Conservation (phyloP, 2,888 invertebrate species). For the Drosophila engyochracea region DNA sequence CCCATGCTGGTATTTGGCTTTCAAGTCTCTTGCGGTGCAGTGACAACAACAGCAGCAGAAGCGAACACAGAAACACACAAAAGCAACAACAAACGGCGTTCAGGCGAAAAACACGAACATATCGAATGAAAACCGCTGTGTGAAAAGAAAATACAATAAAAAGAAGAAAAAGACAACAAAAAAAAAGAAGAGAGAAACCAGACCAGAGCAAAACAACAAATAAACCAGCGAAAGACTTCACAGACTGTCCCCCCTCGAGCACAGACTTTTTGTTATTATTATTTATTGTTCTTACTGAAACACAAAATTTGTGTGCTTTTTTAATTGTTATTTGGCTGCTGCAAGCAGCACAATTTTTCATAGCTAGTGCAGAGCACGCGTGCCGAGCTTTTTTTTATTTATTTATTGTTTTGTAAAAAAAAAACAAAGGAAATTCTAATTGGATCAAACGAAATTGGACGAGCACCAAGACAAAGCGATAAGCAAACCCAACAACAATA, state of each 20-base stretch:
- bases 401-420: slow-evolving; percentile 13
- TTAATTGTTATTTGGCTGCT: slow-evolving; percentile 16
- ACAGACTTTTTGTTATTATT: slow-evolving; percentile 35
- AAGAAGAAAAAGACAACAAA: slow-evolving; percentile 10
- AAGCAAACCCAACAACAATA: slow-evolving; percentile 11
- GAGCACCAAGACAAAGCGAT: slow-evolving; percentile 20
- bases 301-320: slow-evolving; percentile 24
- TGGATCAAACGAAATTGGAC: slow-evolving; percentile 29
- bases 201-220: slow-evolving; percentile 28
- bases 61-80: slow-evolving; percentile 34
- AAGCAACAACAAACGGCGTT: slow-evolving; percentile 51
- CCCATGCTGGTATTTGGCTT: slow-evolving; percentile 81
- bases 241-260: slow-evolving; percentile 25
- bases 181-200: slow-evolving; percentile 23
- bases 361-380: slow-evolving; percentile 37
- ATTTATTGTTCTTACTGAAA: slow-evolving; percentile 27
- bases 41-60: slow-evolving; percentile 45
- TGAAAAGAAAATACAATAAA: slow-evolving; percentile 49
- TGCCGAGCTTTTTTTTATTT: slow-evolving; percentile 14
- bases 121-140: slow-evolving; percentile 59
- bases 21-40: slow-evolving; percentile 79
- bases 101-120: slow-evolving; percentile 59
- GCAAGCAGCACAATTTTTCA: slow-evolving; percentile 25
- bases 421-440: slow-evolving; percentile 28
- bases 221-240: slow-evolving; percentile 37